These are phyloP conservation scores for Halcyon badia DNA, from an alignment of 2,797 vertebrate genomes.

Conservation along the genomic window DNA sequence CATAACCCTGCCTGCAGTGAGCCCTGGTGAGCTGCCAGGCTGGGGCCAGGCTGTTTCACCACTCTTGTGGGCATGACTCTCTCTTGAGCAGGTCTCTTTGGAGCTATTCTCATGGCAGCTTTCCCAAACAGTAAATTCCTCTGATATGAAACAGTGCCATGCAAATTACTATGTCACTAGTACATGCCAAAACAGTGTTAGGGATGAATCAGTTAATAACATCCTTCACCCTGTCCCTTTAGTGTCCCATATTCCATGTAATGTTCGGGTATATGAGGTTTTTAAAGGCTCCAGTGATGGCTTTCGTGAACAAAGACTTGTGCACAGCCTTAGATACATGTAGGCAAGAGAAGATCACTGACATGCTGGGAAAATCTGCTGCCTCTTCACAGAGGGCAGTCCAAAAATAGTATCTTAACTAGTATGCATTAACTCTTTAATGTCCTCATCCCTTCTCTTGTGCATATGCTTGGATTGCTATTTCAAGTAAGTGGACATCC, in stretches of 20 bases:
- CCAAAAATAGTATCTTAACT: conserved; percentile 5
- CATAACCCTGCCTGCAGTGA: background rate
- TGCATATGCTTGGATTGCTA: background rate
- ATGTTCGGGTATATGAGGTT: conserved; percentile 4
- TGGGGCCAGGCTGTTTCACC: background rate
- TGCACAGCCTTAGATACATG: background rate
- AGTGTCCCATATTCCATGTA: background rate
- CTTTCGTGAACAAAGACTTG: background rate
- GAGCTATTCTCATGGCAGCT: background rate
- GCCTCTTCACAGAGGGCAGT: background rate
- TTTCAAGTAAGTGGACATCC: background rate
- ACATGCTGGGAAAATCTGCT: conserved; percentile 19
- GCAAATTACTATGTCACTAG: background rate
- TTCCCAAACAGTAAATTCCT: conserved; percentile 2
- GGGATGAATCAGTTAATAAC: background rate
- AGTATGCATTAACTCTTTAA: background rate
- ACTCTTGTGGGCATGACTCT: accelerated
- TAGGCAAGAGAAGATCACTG: background rate
- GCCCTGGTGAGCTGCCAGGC: background rate
- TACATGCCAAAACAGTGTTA: background rate
- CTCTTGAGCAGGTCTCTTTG: background rate
- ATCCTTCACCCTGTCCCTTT: background rate
- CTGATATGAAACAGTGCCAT: background rate
- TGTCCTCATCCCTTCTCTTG: background rate
- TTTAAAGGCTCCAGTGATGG: background rate